Evolutionary conservation across 2,888 invertebrate species (phyloP), one percentile per base, ranked within the genome.

Genomic region (Chrysotoxum bicinctum): DNA sequence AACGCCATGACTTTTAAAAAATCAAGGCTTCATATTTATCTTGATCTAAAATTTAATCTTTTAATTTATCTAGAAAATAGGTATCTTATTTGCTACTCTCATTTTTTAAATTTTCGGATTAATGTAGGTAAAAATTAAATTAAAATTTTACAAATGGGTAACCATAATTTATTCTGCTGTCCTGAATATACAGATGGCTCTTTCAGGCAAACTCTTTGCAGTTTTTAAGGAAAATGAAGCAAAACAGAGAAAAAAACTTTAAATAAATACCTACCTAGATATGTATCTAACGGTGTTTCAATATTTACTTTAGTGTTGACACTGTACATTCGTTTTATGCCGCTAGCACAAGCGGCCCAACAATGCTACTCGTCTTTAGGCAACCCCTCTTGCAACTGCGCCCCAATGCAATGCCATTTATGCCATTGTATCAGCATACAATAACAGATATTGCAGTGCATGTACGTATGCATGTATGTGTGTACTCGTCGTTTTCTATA

Each of bases 231-330:
- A 35, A 21, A 58, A 16, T 35, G 12, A 35, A 35, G 12, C 4
- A 32, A 56, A 58, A 58, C 7, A 64, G 32, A 32, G 21, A 66
- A 72, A 21, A 19, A 45, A 52, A 77, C 60, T 50, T 40, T 43
- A 54, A 64, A 77, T 37, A 77, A 70, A 70, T 21, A 66, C 16
- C 45, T 21, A 66, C 16, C 45, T 23, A 21, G 30, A 40, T 43
- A 43, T 58, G 30, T 21, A 43, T 45, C 7, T 62, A 56, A 54
- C 50, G 56, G 62, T 66, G 70, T 66, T 66, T 76, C 60, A 82
- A 66, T 82, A 82, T 82, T 82, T 76, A 70, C 75, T 81, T 64
- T 72, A 14, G 48, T 72, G 81, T 76, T 81, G 70, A 72, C 76
- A 81, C 60, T 77, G 45, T 68, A 66, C 45, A 62, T 68, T 66